These are phyloP conservation scores for Apamea epomidion DNA, from an alignment of 2,888 invertebrate species.

Conservation along the genomic window DNA sequence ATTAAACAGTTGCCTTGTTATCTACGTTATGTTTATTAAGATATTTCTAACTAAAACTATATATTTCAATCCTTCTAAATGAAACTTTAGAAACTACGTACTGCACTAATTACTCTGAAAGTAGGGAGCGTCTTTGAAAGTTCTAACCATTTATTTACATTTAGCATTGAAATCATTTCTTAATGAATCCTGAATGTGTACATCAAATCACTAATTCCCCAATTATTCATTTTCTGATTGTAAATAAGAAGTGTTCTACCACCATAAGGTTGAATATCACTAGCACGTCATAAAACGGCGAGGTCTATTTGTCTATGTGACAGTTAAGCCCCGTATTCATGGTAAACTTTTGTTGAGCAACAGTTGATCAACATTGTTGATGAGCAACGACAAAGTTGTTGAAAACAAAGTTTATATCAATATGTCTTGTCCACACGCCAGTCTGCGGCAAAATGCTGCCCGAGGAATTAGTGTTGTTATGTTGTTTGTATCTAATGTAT, in stretches of 20 bases:
- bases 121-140: constrained; percentile 16
- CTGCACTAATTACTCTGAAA: constrained; percentile 39
- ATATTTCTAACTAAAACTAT: not conserved
- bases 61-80: constrained; percentile 1
- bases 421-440: too few species aligned
- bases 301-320: not conserved
- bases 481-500: too few species aligned
- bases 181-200: constrained; percentile 14
- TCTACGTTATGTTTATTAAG: not conserved
- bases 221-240: not conserved
- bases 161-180: constrained; percentile 25
- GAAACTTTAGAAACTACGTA: not conserved
- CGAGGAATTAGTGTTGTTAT: too few species aligned
- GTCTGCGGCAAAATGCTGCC: too few species aligned
- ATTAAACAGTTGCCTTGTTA: not conserved
- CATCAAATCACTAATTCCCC: constrained; percentile 19
- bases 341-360: too few species aligned
- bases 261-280: too few species aligned
- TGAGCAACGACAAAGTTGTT: too few species aligned
- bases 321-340: too few species aligned
- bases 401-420: too few species aligned
- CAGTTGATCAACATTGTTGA: too few species aligned
- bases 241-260: not conserved
- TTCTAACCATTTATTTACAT: constrained; percentile 9
- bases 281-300: not conserved